phyloP scores from a whole-genome alignment of 2,888 invertebrate species.

The Eurytoma adleriae region DNA sequence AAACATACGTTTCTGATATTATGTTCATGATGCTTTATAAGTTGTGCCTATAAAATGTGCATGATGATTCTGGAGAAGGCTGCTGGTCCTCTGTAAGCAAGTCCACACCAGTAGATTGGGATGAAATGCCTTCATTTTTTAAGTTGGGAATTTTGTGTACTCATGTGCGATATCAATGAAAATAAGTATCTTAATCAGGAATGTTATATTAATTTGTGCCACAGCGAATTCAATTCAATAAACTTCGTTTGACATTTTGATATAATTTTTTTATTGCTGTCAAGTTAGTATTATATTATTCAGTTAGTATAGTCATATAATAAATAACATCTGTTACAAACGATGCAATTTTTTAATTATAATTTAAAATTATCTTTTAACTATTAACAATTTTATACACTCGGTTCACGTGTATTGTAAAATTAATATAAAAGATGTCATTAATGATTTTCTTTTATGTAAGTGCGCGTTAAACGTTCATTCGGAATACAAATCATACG shows the following conservation, averaged over 20 bases:
- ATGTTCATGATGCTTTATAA: no score
- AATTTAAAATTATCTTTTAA: constrained; percentile 54
- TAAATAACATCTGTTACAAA: constrained; percentile 60
- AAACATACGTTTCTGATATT: no score
- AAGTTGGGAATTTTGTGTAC: background rate
- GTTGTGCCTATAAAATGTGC: no score
- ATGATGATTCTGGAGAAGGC: no score
- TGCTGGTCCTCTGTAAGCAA: no score
- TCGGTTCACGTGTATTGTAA: constrained; percentile 45
- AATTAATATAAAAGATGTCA: constrained; percentile 51
- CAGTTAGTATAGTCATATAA: constrained; percentile 46
- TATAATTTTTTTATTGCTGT: constrained; percentile 59
- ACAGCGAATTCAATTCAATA: constrained; percentile 26
- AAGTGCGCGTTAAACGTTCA: constrained; percentile 47
- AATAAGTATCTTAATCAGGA: background rate
- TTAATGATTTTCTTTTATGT: constrained; percentile 14
- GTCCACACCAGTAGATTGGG: no score
- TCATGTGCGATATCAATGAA: background rate
- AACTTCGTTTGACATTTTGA: constrained; percentile 42
- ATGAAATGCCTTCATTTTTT: background rate
- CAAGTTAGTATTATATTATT: constrained; percentile 56
- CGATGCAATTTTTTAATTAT: constrained; percentile 55
- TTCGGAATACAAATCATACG: constrained; percentile 39
- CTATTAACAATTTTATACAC: constrained; percentile 59
- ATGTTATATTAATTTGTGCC: background rate